Evolutionary conservation across 2,797 vertebrate species (phyloP).

Genomic region (Numenius phaeopus): DNA sequence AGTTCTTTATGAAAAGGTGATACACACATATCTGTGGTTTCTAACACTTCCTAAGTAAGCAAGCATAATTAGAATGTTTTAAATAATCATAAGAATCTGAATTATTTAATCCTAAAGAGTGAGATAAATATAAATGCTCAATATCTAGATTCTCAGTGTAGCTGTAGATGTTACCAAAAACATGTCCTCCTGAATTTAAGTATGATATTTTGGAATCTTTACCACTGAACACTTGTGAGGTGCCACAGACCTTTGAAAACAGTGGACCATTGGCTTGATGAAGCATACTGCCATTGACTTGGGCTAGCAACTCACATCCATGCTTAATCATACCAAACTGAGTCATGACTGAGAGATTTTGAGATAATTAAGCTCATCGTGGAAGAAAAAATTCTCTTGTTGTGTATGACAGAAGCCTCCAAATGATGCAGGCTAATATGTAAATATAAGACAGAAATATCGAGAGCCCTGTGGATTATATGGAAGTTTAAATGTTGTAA

Average conservation of each 20-base stretch:
- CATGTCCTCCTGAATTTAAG: not conserved
- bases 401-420: not conserved
- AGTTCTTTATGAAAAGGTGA: not conserved
- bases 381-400: not conserved
- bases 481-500: not conserved
- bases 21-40: not conserved
- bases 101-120: not conserved
- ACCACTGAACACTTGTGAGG: not conserved
- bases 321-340: not conserved
- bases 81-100: not conserved
- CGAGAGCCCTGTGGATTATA: not conserved
- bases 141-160: not conserved
- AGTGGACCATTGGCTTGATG: not conserved
- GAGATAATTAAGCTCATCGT: not conserved
- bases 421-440: not conserved
- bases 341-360: not conserved
- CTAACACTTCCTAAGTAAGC: not conserved
- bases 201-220: not conserved
- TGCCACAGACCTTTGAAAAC: not conserved
- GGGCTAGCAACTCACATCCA: not conserved
- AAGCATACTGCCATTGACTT: not conserved
- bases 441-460: not conserved
- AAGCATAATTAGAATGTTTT: not conserved
- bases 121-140: not conserved
- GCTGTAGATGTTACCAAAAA: not conserved